Evolutionary conservation across 2,113 vertebrate species (phyloP), one percentile per base, ranked within the genome.

Genomic region (Platichthys stellatus): DNA sequence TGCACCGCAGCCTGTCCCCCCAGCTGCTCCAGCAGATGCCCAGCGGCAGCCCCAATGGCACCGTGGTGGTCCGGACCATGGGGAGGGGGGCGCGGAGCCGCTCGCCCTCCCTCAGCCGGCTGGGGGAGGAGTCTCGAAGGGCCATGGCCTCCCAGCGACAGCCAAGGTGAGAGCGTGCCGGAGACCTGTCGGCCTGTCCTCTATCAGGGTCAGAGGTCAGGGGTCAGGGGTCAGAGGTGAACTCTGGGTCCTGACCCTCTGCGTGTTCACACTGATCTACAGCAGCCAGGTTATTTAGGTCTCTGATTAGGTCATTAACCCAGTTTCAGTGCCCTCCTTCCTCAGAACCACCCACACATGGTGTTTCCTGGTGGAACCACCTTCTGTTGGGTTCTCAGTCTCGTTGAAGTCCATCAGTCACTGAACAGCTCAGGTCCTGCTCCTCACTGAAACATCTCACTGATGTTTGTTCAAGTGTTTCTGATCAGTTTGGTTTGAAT

Each of bases 1-100:
- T 96, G 13, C 96, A 96, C 81, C 96, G 96, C 93, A 98, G 97
- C 95, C 96, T 98, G 90, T 98, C 97, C 1, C 97, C 97, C 58
- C 97, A 97, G 94, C 94, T 96, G 87, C 94, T 96, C 86, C 97
- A 96, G 94, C 96, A 96, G 94, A 93, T 93, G 93, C 95, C 96
- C 86, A 88, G 87, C 85, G 91, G 87, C 94, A 97, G 94, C 90
- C 95, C 96, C 70, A 97, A 98, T 90, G 96, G 96, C 86, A 95
- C 94, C 72, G 93, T 95, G 86, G 90, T 92, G 85, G 92, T 92
- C 58, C 96, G 96, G 93, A 96, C 96, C 81, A 93, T 92, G 88
- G 82, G 94, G 94, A 83, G 96, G 92, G 93, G 90, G 78, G 85
- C 78, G 0, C 94, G 96, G 57, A 98, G 96, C 94, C 95, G 96